Conservation (phyloP, 2,888 invertebrate genomes). For the Orthosia incerta region DNA sequence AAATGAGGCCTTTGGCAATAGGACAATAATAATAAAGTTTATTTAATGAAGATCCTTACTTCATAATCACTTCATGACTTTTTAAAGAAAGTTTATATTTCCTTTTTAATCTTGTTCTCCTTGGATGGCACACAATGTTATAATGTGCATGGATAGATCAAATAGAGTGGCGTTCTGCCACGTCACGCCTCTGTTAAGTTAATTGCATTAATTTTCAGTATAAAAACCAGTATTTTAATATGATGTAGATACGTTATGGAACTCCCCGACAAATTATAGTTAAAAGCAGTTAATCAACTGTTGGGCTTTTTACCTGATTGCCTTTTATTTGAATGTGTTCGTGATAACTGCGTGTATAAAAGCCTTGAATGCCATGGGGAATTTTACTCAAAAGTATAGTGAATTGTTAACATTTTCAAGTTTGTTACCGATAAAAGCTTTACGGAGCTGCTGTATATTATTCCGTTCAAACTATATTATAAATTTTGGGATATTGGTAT, state of each 20-base stretch:
- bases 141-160: background rate
- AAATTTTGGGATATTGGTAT: background rate
- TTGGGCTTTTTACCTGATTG: constrained; percentile 52
- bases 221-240: constrained; percentile 58
- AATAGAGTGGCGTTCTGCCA: constrained; percentile 53
- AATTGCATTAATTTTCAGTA: constrained; percentile 71
- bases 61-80: too few relatives aligned
- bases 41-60: too few relatives aligned
- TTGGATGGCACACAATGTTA: too few relatives aligned
- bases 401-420: background rate
- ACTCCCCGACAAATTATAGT: constrained; percentile 51
- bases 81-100: too few relatives aligned
- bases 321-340: constrained; percentile 37
- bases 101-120: too few relatives aligned
- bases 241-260: constrained; percentile 23
- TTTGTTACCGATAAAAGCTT: background rate
- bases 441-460: background rate
- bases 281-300: constrained; percentile 52
- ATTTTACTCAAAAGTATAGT: constrained; percentile 3
- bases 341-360: constrained; percentile 20
- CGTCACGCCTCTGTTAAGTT: constrained; percentile 66
- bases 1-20: too few relatives aligned
- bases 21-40: too few relatives aligned
- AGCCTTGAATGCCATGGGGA: constrained; percentile 21
- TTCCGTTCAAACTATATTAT: background rate